Evolutionary conservation across 2,797 vertebrate species (phyloP).

Genomic region (Gymnodraco acuticeps): DNA sequence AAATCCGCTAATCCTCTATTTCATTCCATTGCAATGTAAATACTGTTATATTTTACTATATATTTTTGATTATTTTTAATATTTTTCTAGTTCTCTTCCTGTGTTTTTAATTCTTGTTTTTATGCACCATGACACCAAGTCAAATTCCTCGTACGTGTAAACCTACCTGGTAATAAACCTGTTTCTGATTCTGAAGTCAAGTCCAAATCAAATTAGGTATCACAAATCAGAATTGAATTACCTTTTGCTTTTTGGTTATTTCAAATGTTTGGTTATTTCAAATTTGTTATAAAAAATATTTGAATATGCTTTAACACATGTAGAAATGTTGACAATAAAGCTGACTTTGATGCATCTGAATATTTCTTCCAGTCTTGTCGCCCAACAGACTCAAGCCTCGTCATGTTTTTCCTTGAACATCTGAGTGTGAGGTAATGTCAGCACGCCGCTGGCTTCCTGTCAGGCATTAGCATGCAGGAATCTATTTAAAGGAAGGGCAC

Average conservation of each 20-base stretch:
- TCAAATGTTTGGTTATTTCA: too few species aligned
- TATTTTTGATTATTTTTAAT: too few species aligned
- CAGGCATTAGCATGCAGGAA: slow-evolving; percentile 35
- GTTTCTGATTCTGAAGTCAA: not conserved
- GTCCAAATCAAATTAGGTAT: not conserved
- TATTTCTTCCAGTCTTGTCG: not conserved
- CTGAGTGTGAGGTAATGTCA: slow-evolving; percentile 23
- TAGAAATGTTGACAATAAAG: too few species aligned
- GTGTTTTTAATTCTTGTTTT: too few species aligned
- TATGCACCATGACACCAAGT: too few species aligned
- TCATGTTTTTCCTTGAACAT: slow-evolving; percentile 4
- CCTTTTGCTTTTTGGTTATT: too few species aligned
- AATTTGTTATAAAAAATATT: not conserved
- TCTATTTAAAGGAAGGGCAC: slow-evolving; percentile 47
- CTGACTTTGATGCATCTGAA: not conserved
- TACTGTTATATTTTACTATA: too few species aligned
- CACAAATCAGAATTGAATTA: not conserved
- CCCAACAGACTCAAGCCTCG: not conserved
- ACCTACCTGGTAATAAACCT: too few species aligned
- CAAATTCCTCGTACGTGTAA: too few species aligned
- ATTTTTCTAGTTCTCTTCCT: too few species aligned
- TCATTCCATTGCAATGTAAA: too few species aligned
- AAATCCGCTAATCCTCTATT: too few species aligned
- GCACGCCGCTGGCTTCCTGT: slow-evolving; percentile 31
- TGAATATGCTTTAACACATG: not conserved